Conservation (phyloP, 2,113 vertebrate genomes). For the Aegotheles bennettii region DNA sequence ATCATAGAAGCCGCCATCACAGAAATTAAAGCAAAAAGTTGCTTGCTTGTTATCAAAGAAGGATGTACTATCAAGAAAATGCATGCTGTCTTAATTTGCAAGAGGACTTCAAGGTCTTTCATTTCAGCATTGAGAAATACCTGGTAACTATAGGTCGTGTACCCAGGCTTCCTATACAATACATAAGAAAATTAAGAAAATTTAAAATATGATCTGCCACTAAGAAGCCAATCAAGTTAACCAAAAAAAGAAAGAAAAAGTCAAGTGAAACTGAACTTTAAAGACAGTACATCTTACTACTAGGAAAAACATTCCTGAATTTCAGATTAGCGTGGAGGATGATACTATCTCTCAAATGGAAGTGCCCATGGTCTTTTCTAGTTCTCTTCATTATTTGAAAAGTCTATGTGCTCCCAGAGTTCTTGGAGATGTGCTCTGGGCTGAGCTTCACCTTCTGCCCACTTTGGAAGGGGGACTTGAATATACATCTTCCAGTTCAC, state of each 20-base stretch:
- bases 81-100: background rate
- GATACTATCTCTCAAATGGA: background rate
- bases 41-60: background rate
- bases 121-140: background rate
- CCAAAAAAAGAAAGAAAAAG: background rate
- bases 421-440: background rate
- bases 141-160: background rate
- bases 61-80: background rate
- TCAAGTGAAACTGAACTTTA: background rate
- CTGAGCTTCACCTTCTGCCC: background rate
- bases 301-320: background rate
- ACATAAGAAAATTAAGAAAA: background rate
- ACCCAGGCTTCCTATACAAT: background rate
- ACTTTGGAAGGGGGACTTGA: background rate
- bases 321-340: background rate
- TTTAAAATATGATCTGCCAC: background rate
- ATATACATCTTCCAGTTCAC: background rate
- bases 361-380: rapidly evolving
- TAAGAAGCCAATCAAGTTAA: background rate
- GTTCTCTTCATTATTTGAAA: background rate
- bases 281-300: background rate
- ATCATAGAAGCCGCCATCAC: background rate
- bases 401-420: background rate
- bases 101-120: background rate
- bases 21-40: background rate